Base-by-base conservation (phyloP, 53 echinoderm and acorn worm species). In the Zoroaster sp. region DNA sequence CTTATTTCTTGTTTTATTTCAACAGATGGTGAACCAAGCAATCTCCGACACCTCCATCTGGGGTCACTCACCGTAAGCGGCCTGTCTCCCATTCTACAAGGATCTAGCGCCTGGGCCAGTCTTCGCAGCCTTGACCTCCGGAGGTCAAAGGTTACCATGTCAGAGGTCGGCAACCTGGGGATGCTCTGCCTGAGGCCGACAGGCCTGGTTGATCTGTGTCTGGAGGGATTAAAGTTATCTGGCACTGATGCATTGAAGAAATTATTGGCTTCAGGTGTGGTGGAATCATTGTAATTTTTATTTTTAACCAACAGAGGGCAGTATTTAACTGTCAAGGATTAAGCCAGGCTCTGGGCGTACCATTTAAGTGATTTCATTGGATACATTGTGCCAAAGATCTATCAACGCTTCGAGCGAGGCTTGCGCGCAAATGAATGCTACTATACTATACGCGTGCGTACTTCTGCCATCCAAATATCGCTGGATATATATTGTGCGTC, bases 151-250 rank as follows among this genome's bases (percentile, higher is more conserved):
- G 76, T 91, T 14, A 65, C 78, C 14, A 70, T 91, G 4, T 34
- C 80, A 4, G 88, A 87, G 31, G 83, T 91, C 14, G 79, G 88
- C 2, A 51, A 53, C 15, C 69, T 94, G 32, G 34, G 39, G 25
- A 44, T 40, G 14, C 55, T 87, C 32, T 21, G 83, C 9, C 74
- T 38, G 25, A 73, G 44, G 11, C 91, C 94, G 15, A 39, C 25
- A n/a, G 94, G 88, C 15, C 74, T 94, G 34, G 46, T 59, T 0
- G 75, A 88, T 35, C 86, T 94, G 20, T 91, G 83, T 70, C 78
- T 94, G 35, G 90, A 87, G 69, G 94, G 94, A 83, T 69, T 83
- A 1, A 94, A 91, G 66, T 47, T 91, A 69, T 91, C 91, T 17
- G 91, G 88, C 12, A 74, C 94, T n/a, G 66, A 87, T 28, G 91